Percentiles rank a stretch among this genome's conserved stretches.
phyloP scores from a whole-genome alignment of 2,888 invertebrate genomes.

The Camponotus fellah region DNA sequence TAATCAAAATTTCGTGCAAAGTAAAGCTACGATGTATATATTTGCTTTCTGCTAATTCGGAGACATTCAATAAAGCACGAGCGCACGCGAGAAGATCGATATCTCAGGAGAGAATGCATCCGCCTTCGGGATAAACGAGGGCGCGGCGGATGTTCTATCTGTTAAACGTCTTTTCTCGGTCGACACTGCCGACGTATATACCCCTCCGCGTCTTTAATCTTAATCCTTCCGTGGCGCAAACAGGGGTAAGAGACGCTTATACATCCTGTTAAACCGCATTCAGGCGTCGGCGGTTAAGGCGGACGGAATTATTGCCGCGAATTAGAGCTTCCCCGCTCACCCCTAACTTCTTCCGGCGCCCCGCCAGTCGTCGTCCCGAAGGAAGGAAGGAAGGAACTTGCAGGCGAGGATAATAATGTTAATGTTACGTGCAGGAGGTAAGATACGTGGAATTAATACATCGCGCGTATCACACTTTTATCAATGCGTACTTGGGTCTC shows the following conservation, averaged over 20 bases:
- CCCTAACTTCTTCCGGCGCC: conserved; percentile 66
- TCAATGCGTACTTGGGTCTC: background rate
- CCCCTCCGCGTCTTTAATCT: conserved; percentile 61
- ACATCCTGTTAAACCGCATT: conserved; percentile 72
- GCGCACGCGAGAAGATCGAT: conserved; percentile 24
- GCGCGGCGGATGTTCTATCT: conserved; percentile 45
- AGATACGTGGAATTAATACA: conserved; percentile 46
- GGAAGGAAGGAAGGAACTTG: conserved; percentile 47
- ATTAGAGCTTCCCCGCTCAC: conserved; percentile 59
- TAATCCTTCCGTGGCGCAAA: conserved; percentile 68
- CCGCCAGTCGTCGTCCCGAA: conserved; percentile 37
- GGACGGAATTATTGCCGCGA: conserved; percentile 69
- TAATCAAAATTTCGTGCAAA: background rate
- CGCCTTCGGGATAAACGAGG: conserved; percentile 9
- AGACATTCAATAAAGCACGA: background rate
- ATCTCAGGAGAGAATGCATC: conserved; percentile 41
- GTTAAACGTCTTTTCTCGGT: conserved; percentile 59
- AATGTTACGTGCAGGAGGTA: conserved; percentile 31
- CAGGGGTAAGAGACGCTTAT: conserved; percentile 68
- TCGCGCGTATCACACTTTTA: conserved; percentile 9
- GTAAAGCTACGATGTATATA: too few species aligned
- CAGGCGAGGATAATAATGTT: conserved; percentile 57
- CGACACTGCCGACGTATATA: conserved; percentile 53
- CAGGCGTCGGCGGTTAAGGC: conserved; percentile 61
- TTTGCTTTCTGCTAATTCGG: background rate